These are phyloP conservation scores for Lamellibrachia satsuma DNA, from an alignment of 2,888 invertebrate genomes.

Conservation along the genomic window DNA sequence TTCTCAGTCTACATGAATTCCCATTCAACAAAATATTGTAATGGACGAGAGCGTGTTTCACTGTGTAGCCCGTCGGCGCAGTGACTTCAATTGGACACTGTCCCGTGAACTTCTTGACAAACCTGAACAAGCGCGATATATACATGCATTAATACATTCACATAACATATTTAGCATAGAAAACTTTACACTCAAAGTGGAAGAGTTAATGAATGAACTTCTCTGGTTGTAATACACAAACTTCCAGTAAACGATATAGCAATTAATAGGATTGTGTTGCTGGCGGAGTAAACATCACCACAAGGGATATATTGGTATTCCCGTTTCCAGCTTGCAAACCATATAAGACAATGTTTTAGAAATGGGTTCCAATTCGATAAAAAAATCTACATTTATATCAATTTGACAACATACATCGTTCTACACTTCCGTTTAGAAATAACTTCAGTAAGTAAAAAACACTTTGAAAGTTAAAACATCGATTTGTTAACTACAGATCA, in stretches of 20 bases:
- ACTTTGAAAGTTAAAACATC: neutral
- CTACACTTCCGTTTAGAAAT: neutral
- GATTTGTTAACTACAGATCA: neutral
- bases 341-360: neutral
- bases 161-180: neutral
- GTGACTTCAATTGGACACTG: neutral
- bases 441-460: neutral
- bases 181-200: neutral
- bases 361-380: neutral
- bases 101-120: neutral
- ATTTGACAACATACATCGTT: neutral
- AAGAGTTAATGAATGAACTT: neutral
- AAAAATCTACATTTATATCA: neutral
- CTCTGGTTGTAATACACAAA: neutral
- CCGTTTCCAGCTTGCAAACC: neutral
- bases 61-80: neutral
- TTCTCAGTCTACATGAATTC: neutral
- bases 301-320: neutral
- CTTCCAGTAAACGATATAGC: slow-evolving; percentile 1
- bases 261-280: neutral
- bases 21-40: neutral
- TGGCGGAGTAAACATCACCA: neutral
- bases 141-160: neutral
- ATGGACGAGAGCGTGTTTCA: neutral
- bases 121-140: neutral